Base-by-base conservation (phyloP, 2,888 invertebrate species). In the Cheilosia grossa region DNA sequence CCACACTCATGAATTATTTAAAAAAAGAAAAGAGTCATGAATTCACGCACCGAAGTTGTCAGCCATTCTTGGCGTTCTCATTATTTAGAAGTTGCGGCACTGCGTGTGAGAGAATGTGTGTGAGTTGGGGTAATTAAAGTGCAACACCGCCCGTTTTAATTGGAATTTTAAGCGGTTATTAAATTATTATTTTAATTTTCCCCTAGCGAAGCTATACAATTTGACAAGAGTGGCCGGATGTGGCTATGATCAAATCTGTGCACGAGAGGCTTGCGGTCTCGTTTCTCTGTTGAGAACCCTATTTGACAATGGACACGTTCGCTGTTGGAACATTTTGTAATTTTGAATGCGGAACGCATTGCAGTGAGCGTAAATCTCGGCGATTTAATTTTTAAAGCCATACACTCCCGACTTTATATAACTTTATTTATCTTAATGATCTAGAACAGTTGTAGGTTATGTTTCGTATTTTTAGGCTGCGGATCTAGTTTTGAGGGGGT, bases 141-240 rank as follows among this genome's bases (percentile, higher is more conserved):
- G 66, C 51, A 53, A 47, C 49, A 40, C 33, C 53, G 51, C 21
- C 66, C 53, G 51, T 74, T 79, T 83, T 79, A 82, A 73, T 82
- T 82, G 54, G 63, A 79, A 63, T 56, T 56, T 79, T 79, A 82
- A 82, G 73, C 37, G 67, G 67, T 63, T 58, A 61, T 79, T 67
- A 83, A 74, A 53, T 67, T 56, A 37, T 63, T 73, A 61, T 82
- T 67, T 67, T 82, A 64, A 72, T 53, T 64, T 44, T 27, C 40
- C 17, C 17, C 66, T 37, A 27, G 27, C 27, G 21, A 33, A 67
- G 54, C 33, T 42, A 47, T 51, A 59, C 2, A 19, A 61, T 69
- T 21, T 54, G 56, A 64, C 63, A 74, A 74, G 13, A 37, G 24
- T 51, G 13, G 40, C 66, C 66, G 40, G 40, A 56, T 70, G 51